Conservation (phyloP, 2,113 vertebrate genomes). For the Eira barbara region DNA sequence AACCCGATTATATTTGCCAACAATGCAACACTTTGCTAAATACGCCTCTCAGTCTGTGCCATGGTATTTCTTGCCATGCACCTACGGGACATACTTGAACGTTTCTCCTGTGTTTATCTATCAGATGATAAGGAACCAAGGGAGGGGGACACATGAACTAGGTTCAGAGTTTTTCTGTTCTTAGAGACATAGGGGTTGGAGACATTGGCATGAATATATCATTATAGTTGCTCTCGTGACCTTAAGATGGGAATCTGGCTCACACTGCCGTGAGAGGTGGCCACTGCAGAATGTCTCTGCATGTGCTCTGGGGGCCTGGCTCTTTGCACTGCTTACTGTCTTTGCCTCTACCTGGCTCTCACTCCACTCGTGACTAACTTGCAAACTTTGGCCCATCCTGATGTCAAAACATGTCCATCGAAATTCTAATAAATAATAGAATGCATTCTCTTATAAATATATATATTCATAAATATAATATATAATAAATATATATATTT, state of each 20-base stretch:
- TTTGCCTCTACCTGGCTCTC: neutral
- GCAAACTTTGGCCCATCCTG: neutral
- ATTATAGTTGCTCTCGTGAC: neutral
- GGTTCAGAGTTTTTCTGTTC: neutral
- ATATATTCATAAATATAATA: too few species aligned
- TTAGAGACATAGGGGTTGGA: neutral
- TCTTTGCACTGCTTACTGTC: neutral
- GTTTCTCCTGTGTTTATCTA: neutral
- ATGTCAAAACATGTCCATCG: neutral
- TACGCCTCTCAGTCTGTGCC: fast-evolving
- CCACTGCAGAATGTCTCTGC: neutral
- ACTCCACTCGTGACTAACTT: neutral
- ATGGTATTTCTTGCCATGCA: neutral
- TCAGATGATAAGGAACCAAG: neutral
- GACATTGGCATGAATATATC: neutral
- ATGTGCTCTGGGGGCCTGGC: neutral
- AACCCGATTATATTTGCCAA: neutral
- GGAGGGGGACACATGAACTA: fast-evolving
- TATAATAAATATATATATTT: too few species aligned
- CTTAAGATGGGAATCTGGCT: neutral
- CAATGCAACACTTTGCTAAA: neutral
- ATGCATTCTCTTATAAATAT: neutral
- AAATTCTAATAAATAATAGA: neutral
- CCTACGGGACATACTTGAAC: fast-evolving
- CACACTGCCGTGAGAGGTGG: fast-evolving